Base-by-base conservation (phyloP, 2,888 invertebrate genomes). In the Parapristionchus giblindavisi region DNA sequence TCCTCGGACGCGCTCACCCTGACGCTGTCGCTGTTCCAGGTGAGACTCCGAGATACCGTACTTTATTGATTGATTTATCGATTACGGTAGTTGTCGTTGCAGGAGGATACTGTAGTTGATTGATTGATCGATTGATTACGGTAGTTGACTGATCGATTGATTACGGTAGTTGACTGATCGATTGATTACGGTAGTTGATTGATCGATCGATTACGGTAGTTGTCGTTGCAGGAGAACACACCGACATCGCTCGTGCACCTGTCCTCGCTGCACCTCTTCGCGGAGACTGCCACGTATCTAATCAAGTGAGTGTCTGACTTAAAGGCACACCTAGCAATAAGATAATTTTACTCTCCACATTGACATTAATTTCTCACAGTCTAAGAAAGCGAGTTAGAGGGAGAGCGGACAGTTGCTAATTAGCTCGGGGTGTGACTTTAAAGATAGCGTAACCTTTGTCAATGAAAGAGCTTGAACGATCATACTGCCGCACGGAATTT, bases 261-360 rank as follows among this genome's bases (percentile, higher is more conserved):
- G 87, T 93, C 94, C 87, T 93, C 97, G 91, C 90, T 98, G 58
- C 93, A 94, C 88, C 90, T 98, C 0, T 96, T 97, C 89, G 93
- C 94, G 80, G 96, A 97, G 88, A 94, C 95, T 86, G 95, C 96
- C 92, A 94, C 94, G 24, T 96, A 97, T 89, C 94, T 96, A 88
- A 93, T 98, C 75, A 96, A 96, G 95, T 96, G 90, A 60, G 77
- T 51, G 29, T 51, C 36, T 14, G 21, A 8, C n/a, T 2, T 51
- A 27, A n/a, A n/a, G n/a, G n/a, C n/a, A n/a, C n/a, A n/a, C n/a
- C n/a, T n/a, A n/a, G n/a, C n/a, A n/a, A n/a, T n/a, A n/a, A n/a
- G n/a, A n/a, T n/a, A n/a, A n/a, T n/a, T 60, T 2, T 17, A 27
- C 4, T 76, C 24, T 32, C 40, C 34, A 17, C 24, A 21, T 14